Evolutionary conservation across 2,888 invertebrate species (phyloP), one percentile per base, ranked within the genome.

Genomic region (Drosophila peninsularis): DNA sequence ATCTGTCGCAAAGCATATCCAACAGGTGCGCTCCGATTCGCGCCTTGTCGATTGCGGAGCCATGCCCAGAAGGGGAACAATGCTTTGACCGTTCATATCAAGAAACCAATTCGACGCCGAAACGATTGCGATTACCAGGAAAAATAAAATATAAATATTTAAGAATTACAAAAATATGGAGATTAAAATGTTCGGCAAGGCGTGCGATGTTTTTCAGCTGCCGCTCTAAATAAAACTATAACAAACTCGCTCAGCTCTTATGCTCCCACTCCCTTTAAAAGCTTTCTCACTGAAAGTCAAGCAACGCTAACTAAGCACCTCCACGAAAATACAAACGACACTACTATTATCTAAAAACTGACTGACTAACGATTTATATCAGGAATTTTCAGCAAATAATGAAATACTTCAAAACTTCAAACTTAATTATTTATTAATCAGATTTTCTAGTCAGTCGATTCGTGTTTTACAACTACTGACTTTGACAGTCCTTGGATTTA

Each of bases 1-100:
- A 78, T 98, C 98, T 0, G 97, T 97, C 13, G 97, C 98, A 93
- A 98, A 98, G 93, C 99, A 99, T 42, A 99, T 98, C 98, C 99
- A 99, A 92, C 99, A 99, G 74, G 96, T 95, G 65, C 95, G 91
- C 42, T 91, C 91, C 21, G n/a, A 7, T 1, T 66, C 71, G 7
- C 27, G 36, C 17, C 34, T 24, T 1, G 19, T 2, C 11, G 47
- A 11, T 1, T 42, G 0, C 13, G 44, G 49, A 11, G 45, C 56
- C 7, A 9, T 11, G 37, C 19, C 24, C 21, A 21, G 19, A 13
- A 24, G 5, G 11, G 36, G 45, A 3, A 30, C 49, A 9, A 39
- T 47, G n/a, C 27, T 42, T 17, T 45, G 55, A 30, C 21, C 42
- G 45, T 52, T 6, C 72, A 73, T 74, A 21, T 24, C 30, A 24